Evolutionary conservation across 1,140 invertebrate genomes (phyloP).

Genomic region (Periplaneta americana): DNA sequence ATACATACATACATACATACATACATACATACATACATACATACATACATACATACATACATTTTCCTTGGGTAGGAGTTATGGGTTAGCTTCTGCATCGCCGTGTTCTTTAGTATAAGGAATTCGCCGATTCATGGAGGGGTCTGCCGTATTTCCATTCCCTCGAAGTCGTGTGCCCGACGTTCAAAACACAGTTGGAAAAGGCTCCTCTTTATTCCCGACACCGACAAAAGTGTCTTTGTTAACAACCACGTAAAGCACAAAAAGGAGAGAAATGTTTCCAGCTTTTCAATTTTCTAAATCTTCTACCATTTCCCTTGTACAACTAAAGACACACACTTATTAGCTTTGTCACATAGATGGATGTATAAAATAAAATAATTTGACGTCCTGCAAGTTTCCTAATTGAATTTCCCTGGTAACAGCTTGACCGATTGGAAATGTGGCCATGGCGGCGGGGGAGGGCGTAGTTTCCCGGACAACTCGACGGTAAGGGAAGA

Average conservation of each 20-base stretch:
- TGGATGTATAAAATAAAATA: constrained; percentile 2
- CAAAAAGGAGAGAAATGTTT: background rate
- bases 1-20: too few relatives aligned
- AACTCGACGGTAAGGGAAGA: background rate
- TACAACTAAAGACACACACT: background rate
- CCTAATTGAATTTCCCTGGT: constrained; percentile 6
- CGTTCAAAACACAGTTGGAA: background rate
- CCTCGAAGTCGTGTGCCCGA: background rate
- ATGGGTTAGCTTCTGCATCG: background rate
- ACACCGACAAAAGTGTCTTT: background rate
- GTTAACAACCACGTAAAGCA: background rate
- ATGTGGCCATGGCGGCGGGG: background rate
- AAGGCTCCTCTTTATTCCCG: background rate
- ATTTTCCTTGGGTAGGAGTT: too few relatives aligned
- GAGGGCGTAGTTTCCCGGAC: background rate
- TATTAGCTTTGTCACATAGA: background rate
- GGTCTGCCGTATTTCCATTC: background rate
- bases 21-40: too few relatives aligned
- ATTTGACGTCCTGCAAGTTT: background rate
- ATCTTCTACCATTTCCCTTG: background rate
- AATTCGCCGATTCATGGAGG: background rate
- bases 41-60: too few relatives aligned
- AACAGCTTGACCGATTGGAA: constrained; percentile 5
- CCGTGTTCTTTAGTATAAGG: background rate
- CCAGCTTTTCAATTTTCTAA: background rate